phyloP scores from a whole-genome alignment of 2,888 invertebrate genomes.

The Eupithecia insigniata region DNA sequence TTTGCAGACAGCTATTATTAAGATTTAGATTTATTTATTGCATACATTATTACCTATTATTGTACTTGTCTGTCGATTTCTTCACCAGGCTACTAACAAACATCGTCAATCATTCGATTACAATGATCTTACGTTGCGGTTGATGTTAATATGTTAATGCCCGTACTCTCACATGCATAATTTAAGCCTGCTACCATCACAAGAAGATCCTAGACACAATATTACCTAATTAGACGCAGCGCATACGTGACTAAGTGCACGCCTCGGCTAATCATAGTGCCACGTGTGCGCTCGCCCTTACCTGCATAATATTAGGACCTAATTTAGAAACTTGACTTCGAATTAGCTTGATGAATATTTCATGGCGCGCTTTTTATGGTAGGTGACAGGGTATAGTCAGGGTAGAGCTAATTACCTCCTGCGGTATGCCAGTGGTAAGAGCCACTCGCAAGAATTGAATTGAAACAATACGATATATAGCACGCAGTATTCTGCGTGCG shows the following conservation, averaged over 20 bases:
- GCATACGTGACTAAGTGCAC: constrained; percentile 68
- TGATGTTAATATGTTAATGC: background rate
- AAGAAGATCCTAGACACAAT: background rate
- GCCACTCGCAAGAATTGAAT: background rate
- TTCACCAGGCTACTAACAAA: no score
- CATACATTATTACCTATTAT: no score
- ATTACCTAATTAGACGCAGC: constrained; percentile 29
- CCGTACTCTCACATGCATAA: background rate
- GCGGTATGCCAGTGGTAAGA: background rate
- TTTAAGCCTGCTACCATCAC: background rate
- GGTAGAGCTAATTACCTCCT: background rate
- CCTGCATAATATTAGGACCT: constrained; percentile 72
- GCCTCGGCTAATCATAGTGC: constrained; percentile 51
- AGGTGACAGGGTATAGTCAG: background rate
- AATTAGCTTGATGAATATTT: constrained; percentile 65
- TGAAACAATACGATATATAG: no score
- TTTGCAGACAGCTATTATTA: no score
- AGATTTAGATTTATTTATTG: no score
- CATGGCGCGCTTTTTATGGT: constrained; percentile 54
- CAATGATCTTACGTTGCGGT: background rate
- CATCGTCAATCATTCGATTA: background rate
- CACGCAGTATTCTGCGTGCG: no score
- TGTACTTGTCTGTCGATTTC: no score
- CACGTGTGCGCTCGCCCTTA: constrained; percentile 57
- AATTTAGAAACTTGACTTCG: constrained; percentile 59